Base-by-base conservation (phyloP, 2,797 vertebrate genomes). In the Spheniscus humboldti region DNA sequence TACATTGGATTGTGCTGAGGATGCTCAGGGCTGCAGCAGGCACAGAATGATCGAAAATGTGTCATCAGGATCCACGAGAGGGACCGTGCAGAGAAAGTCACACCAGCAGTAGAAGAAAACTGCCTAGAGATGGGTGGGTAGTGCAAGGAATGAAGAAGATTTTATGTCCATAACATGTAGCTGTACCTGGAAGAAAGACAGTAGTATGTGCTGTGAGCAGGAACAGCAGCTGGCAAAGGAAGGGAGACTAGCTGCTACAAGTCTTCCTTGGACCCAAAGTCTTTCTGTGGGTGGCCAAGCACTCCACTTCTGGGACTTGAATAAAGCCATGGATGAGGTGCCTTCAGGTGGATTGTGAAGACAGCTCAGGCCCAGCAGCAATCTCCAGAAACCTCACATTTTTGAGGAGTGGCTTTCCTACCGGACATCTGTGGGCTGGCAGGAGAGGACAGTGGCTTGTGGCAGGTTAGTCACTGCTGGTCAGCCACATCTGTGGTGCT, bases 1-100 rank as follows among this genome's bases (percentile, higher is more conserved):
- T 7, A 13, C 7, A 2, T 2, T 3, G 5, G 30, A 24, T 48
- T 2, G 2, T 24, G 35, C 18, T 53, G n/a, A 24, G 25, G 20
- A 28, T 0, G 2, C 22, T 48, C 15, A 33, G 18, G 59, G 39
- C 37, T 39, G 59, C 82, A 71, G 30, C 18, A 45, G 33, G 8
- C 28, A n/a, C 6, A n/a, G 56, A 30, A 24, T n/a, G 41, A 39
- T 27, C 17, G 56, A 52, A 52, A n/a, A 35, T 3, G 11, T 50
- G 3, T 23, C 41, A 23, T 17, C 7, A 7, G 8, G 28, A 39
- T 30, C 13, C 30, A 6, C 18, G 28, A 53, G 23, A 41, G 20
- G 33, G 35, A 64, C 45, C 8, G 14, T 11, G 8, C 18, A 28
- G n/a, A 60, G 39, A 24, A 55, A 48, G 48, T 55, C 28, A 33